These are phyloP conservation scores for Iphiclides podalirius DNA, from an alignment of 2,888 invertebrate genomes.

Conservation along the genomic window DNA sequence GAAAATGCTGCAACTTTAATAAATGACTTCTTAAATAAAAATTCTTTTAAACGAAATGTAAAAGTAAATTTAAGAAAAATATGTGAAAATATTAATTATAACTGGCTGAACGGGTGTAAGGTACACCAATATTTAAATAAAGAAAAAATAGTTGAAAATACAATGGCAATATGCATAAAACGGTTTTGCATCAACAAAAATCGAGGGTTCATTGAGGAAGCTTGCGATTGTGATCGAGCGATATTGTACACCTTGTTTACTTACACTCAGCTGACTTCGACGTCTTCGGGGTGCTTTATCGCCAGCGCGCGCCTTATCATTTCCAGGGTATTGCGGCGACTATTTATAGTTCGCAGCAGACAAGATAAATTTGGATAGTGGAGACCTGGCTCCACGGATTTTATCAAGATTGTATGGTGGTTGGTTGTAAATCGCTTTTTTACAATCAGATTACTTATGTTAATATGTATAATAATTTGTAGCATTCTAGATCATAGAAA, in stretches of 20 bases:
- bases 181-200: conserved; percentile 6
- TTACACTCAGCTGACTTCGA: conserved; percentile 40
- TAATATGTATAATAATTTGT: too few relatives aligned
- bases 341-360: conserved; percentile 61
- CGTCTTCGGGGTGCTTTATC: conserved; percentile 24
- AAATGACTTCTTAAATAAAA: conserved; percentile 17
- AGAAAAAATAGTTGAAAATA: background rate
- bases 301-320: conserved; percentile 41
- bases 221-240: conserved; percentile 34
- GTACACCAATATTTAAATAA: background rate
- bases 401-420: conserved; percentile 7
- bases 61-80: too few relatives aligned
- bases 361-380: conserved; percentile 57
- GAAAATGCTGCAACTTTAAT: conserved; percentile 15
- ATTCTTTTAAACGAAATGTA: background rate
- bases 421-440: background rate
- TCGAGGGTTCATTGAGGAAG: conserved; percentile 6
- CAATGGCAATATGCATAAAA: conserved; percentile 3
- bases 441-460: background rate
- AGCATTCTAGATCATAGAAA: conserved; percentile 43
- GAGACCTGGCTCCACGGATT: conserved; percentile 24
- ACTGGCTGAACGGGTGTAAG: background rate
- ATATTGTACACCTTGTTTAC: conserved; percentile 47
- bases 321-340: conserved; percentile 63
- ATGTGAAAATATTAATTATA: background rate